Evolutionary conservation across 1,140 invertebrate species (phyloP).

Genomic region (Ceratina japonica): DNA sequence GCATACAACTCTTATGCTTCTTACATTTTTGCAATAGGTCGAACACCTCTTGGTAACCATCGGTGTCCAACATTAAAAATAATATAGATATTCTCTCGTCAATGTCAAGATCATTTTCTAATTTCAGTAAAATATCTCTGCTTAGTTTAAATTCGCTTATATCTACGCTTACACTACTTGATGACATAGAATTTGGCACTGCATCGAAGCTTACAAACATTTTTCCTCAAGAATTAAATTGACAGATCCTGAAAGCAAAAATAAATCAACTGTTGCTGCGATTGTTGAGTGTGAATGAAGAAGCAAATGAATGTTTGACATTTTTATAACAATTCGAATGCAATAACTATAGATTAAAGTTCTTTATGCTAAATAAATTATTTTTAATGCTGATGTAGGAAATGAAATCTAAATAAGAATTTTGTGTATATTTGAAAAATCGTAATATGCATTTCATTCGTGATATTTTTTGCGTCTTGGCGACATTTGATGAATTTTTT

Average conservation of each 20-base stretch:
- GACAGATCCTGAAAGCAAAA: background rate
- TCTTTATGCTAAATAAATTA: background rate
- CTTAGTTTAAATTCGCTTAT: conserved; percentile 26
- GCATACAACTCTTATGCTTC: conserved; percentile 13
- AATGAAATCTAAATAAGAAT: too few relatives aligned
- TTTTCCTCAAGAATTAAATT: background rate
- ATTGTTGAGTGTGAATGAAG: too few relatives aligned
- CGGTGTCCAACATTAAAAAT: conserved; percentile 57
- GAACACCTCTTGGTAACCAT: conserved; percentile 33
- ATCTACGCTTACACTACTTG: too few relatives aligned
- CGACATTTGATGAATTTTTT: too few relatives aligned
- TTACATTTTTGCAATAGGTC: conserved; percentile 18
- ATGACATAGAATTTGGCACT: background rate
- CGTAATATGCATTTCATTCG: too few relatives aligned
- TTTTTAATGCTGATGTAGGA: background rate
- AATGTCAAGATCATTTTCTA: conserved; percentile 60
- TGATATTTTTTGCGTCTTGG: too few relatives aligned
- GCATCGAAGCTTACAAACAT: conserved; percentile 39
- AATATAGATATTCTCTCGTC: conserved; percentile 63
- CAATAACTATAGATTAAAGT: background rate
- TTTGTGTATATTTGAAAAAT: too few relatives aligned
- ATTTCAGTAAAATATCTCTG: conserved; percentile 35
- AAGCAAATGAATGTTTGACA: background rate
- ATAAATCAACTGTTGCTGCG: background rate
- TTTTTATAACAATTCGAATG: too few relatives aligned